Evolutionary conservation across 2,888 invertebrate species (phyloP), one percentile per base, ranked within the genome.

Genomic region (Cecidostiba fungosa): DNA sequence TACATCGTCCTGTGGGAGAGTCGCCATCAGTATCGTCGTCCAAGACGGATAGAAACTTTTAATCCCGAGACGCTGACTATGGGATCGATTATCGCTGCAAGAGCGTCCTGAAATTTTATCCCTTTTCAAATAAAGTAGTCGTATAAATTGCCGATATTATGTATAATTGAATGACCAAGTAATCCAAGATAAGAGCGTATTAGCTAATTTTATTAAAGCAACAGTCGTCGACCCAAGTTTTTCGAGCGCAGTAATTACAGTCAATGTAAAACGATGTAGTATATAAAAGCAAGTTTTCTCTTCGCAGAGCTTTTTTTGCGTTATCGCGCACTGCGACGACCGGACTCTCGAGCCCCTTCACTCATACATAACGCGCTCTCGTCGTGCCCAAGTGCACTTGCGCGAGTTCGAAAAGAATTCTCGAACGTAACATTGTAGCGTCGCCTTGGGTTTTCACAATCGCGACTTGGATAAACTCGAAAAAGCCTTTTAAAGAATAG

Each of bases 31-130:
- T 62, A 6, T 62, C 14, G 36, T 1, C 12, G 4, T 77, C 29
- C 19, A 77, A 77, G 59, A 77, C 36, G 77, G 59, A 62, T 36
- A 62, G 59, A 77, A 77, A 77, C 59, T 77, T 77, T 77, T 77
- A 62, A 77, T 77, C 39, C 77, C 10, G 77, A n/a, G 32, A 5
- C 36, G 62, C 12, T 43, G 39, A 43, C 39, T 43, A 43, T 12
- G 39, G 39, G 0, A 0, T 43, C 12, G 43, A 43, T 43, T 43
- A 43, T 43, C 12, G 12, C n/a, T n/a, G n/a, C 43, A 43, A 43
- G 43, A 43, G 43, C 43, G 43, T 43, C 43, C 12, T 12, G 12
- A 43, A 43, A 43, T 10, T 12, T 43, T 43, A 43, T 43, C 43
- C 43, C 12, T 32, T 32, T 32, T 32, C 3, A 32, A 32, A 32